These are phyloP conservation scores for Blennius ocellaris DNA, from an alignment of 2,113 vertebrate genomes.

Conservation along the genomic window DNA sequence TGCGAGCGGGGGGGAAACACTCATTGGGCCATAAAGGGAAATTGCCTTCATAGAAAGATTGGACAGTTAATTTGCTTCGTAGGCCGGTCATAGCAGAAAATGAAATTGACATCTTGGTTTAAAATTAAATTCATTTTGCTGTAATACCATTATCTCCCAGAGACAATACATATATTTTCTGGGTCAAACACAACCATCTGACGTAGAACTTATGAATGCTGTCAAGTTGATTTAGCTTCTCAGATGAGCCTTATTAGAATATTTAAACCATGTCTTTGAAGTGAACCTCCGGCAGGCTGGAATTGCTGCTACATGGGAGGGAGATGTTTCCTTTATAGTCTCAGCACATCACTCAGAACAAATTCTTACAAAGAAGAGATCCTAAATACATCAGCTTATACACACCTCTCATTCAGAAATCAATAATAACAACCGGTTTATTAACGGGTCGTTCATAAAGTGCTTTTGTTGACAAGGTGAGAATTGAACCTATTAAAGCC, in stretches of 20 bases:
- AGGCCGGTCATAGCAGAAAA: conserved; percentile 49
- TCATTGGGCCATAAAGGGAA: conserved; percentile 63
- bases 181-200: conserved; percentile 32
- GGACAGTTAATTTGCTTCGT: conserved; percentile 69
- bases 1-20: conserved; percentile 45
- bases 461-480: too few relatives aligned
- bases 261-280: conserved; percentile 31
- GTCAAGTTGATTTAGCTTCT: conserved; percentile 41
- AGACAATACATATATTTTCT: conserved; percentile 47
- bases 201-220: conserved; percentile 30
- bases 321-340: conserved; percentile 15
- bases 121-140: conserved; percentile 50
- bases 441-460: too few relatives aligned
- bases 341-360: conserved; percentile 4
- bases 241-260: conserved; percentile 29
- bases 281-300: conserved; percentile 13
- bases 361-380: background rate
- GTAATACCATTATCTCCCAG: conserved; percentile 35
- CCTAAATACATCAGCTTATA: background rate
- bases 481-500: too few relatives aligned
- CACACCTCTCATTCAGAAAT: background rate
- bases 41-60: conserved; percentile 60
- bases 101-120: conserved; percentile 53
- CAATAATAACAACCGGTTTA: background rate
- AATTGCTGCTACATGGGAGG: conserved; percentile 13